Evolutionary conservation across 2,797 vertebrate species (phyloP).

Genomic region (Discoglossus pictus): DNA sequence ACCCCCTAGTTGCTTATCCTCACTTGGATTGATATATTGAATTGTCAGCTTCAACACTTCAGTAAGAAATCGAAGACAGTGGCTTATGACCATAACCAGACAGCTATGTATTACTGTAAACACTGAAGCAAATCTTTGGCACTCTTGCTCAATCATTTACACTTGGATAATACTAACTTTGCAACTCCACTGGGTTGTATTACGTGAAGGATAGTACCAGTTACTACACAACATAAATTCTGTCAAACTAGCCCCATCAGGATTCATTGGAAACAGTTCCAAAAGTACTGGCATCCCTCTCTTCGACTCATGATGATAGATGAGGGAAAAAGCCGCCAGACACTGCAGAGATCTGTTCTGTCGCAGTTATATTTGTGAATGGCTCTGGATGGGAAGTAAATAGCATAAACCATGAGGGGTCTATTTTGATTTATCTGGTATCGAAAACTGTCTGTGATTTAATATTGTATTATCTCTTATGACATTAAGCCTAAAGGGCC

Average conservation of each 20-base stretch:
- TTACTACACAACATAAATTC: conserved; percentile 46
- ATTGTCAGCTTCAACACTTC: no score
- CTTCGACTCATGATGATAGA: conserved; percentile 32
- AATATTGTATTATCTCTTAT: no score
- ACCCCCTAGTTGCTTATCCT: no score
- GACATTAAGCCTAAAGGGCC: no score
- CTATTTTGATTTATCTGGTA: no score
- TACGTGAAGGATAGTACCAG: conserved; percentile 36
- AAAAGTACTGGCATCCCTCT: conserved; percentile 26
- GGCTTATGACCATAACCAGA: not conserved
- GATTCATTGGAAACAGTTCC: conserved; percentile 38
- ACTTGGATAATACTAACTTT: conserved; percentile 42
- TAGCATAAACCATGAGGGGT: no score
- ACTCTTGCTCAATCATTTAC: conserved; percentile 32
- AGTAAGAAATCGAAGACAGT: not conserved
- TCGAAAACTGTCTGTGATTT: no score
- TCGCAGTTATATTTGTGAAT: conserved; percentile 21
- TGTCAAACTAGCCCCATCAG: conserved; percentile 46
- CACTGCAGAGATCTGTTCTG: not conserved
- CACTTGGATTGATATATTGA: no score
- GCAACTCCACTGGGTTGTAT: conserved; percentile 39
- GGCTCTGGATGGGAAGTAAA: no score
- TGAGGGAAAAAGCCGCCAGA: conserved; percentile 16
- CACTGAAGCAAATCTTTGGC: conserved; percentile 27
- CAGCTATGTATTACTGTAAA: conserved; percentile 27